These are phyloP conservation scores for Caenorhabditis auriculariae DNA, from an alignment of 2,888 invertebrate species.

Conservation along the genomic window DNA sequence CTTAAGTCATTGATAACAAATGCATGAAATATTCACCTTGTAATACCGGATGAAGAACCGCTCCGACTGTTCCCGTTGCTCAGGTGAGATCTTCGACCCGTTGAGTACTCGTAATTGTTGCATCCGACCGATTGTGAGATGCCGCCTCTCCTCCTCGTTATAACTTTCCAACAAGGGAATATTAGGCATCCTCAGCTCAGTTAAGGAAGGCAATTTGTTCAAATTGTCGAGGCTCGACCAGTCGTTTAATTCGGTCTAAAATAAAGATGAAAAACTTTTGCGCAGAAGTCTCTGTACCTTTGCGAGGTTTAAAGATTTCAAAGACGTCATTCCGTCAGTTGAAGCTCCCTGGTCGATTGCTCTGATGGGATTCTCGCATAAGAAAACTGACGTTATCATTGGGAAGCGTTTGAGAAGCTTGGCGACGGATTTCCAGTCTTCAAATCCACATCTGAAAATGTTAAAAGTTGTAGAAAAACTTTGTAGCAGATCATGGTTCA, in stretches of 20 bases:
- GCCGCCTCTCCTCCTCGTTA: conserved; percentile 43
- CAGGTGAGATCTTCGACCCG: conserved; percentile 62
- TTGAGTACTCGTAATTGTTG: conserved; percentile 63
- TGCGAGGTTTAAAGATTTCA: conserved; percentile 32
- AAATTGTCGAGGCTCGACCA: conserved; percentile 77
- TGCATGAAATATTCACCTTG: conserved; percentile 27
- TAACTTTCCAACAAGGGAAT: conserved; percentile 68
- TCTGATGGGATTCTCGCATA: conserved; percentile 66
- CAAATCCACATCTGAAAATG: conserved; percentile 39
- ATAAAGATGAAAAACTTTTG: background rate
- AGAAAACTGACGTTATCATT: conserved; percentile 69
- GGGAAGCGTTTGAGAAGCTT: conserved; percentile 41
- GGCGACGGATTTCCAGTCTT: conserved; percentile 38
- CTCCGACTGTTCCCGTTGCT: conserved; percentile 65
- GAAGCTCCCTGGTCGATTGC: conserved; percentile 26
- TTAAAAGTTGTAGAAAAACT: too few species aligned
- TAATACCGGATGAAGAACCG: conserved; percentile 65
- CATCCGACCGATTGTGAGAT: conserved; percentile 47
- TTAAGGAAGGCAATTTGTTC: conserved; percentile 81
- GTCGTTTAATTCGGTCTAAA: conserved; percentile 38
- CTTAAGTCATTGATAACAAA: conserved; percentile 1
- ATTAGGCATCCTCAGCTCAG: conserved; percentile 81
- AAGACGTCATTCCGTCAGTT: conserved; percentile 19
- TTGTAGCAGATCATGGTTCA: too few species aligned
- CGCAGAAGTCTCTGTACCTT: conserved; percentile 21